These are phyloP conservation scores for Leucophenga maculata DNA, from an alignment of 2,888 invertebrate genomes.

Conservation along the genomic window DNA sequence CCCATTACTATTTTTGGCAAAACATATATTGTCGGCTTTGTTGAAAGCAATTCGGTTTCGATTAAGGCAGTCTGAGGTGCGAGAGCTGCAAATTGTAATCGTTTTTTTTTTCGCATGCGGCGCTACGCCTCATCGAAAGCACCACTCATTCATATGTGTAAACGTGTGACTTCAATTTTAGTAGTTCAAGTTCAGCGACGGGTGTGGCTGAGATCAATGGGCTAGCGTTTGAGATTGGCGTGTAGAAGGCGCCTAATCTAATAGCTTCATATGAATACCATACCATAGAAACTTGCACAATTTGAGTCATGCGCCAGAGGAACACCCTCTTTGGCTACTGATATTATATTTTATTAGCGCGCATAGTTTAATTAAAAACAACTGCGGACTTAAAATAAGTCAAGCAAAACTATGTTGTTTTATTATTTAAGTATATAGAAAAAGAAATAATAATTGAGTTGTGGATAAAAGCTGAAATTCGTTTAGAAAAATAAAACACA, in stretches of 20 bases:
- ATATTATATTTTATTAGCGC: neutral
- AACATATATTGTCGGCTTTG: conserved; percentile 25
- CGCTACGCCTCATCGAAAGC: neutral
- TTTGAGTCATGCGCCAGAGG: conserved; percentile 9
- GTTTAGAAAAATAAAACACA: no score
- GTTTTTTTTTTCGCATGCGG: neutral
- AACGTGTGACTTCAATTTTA: conserved; percentile 19
- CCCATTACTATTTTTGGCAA: conserved; percentile 15
- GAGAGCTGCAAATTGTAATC: neutral
- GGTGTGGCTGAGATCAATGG: conserved; percentile 19
- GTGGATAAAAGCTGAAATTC: no score
- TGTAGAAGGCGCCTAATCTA: neutral
- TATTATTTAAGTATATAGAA: no score
- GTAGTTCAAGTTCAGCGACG: conserved; percentile 32
- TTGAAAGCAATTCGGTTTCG: conserved; percentile 23
- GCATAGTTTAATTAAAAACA: neutral
- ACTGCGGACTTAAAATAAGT: no score
- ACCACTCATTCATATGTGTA: neutral
- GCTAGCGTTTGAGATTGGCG: no score
- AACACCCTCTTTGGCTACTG: conserved; percentile 10
- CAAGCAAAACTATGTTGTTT: no score
- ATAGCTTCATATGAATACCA: neutral
- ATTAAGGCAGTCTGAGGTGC: neutral
- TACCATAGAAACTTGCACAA: conserved; percentile 15
- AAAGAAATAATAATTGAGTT: no score